Evolutionary conservation across 2,888 invertebrate genomes (phyloP), one percentile per base, ranked within the genome.

Genomic region (Himalopsyche anomala): DNA sequence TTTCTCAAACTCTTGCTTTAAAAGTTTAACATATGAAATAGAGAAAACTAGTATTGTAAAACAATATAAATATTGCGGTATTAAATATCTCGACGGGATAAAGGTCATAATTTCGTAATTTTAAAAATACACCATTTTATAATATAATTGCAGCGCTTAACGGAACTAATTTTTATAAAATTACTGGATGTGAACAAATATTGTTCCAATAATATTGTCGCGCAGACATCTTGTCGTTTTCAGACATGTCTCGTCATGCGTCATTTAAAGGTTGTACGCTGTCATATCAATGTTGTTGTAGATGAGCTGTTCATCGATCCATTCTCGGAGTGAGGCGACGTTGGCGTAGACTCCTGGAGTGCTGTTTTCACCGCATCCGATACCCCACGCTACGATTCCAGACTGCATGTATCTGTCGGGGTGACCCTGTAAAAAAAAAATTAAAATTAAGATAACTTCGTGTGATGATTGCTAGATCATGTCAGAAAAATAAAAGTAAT

Each of bases 371-470:
- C 96, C 96, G 89, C 97, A 97, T 0, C 96, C 96, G 88, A 97
- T 95, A 28, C 97, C 97, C 97, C 97, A 97, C 0, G 97, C 95
- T 0, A 97, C 97, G 74, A 97, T 95, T 1, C 96, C 96, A 15
- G 89, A 89, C 87, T 92, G 92, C 62, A 90, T 89, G 89, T 90
- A 92, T 6, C 92, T 91, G 6, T 90, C 90, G 0, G 89, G 88
- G 55, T 92, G 90, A 84, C 86, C 88, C 86, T 86, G 82, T 17
- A 84, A 82, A 19, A 6, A 45, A 28, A 28, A 28, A 82, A 9
- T 19, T 5, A 28, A 45, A 15, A 15, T 51, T 51, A 51, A 51
- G 51, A 51, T 3, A 51, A 51, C 51, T 51, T 11, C 9, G 8
- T 51, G 9, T 42, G 6, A 42, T 42, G 42, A 42, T 42, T 42